Percentiles rank a stretch among this genome's conserved stretches.
phyloP scores from a whole-genome alignment of 2,797 vertebrate species.

The Hydrocynus forskahlii region DNA sequence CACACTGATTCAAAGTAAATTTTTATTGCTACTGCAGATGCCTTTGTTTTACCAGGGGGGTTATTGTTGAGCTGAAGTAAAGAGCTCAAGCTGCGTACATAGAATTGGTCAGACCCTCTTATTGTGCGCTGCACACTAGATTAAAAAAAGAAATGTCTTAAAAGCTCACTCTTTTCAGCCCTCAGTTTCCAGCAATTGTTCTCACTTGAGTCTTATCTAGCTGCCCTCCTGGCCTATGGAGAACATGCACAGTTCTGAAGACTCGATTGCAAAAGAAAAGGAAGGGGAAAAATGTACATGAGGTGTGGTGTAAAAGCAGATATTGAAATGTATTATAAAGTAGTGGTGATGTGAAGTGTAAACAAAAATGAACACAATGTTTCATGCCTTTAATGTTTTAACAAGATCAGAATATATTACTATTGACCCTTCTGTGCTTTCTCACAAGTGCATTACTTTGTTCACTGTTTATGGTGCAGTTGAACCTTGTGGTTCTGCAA shows the following conservation, averaged over 20 bases:
- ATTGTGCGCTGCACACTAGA: slow-evolving; percentile 68
- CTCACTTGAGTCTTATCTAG: slow-evolving; percentile 71
- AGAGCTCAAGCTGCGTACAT: slow-evolving; percentile 67
- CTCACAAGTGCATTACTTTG: background rate
- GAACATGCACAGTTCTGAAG: slow-evolving; percentile 62
- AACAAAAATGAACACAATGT: background rate
- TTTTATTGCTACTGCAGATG: slow-evolving; percentile 32
- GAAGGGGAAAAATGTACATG: slow-evolving; percentile 9
- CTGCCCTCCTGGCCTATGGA: slow-evolving; percentile 61
- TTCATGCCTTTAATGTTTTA: background rate
- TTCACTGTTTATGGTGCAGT: background rate
- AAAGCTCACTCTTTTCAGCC: slow-evolving; percentile 69
- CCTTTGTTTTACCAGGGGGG: slow-evolving; percentile 60
- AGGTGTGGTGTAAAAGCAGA: slow-evolving; percentile 28
- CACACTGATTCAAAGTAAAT: slow-evolving; percentile 50
- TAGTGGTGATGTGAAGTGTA: slow-evolving; percentile 10
- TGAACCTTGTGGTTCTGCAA: background rate
- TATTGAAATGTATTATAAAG: slow-evolving; percentile 18
- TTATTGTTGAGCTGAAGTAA: slow-evolving; percentile 63
- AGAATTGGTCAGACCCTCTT: slow-evolving; percentile 61
- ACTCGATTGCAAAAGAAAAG: slow-evolving; percentile 51
- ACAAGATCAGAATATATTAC: background rate
- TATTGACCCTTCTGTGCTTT: background rate
- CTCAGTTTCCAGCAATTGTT: slow-evolving; percentile 83
- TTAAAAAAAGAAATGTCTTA: slow-evolving; percentile 76